A percentile compares a stretch with the other conserved stretches of the same genome.
These are phyloP conservation scores for Cryptocheilus praepositus DNA, from an alignment of 2,888 invertebrate species.

Conservation along the genomic window DNA sequence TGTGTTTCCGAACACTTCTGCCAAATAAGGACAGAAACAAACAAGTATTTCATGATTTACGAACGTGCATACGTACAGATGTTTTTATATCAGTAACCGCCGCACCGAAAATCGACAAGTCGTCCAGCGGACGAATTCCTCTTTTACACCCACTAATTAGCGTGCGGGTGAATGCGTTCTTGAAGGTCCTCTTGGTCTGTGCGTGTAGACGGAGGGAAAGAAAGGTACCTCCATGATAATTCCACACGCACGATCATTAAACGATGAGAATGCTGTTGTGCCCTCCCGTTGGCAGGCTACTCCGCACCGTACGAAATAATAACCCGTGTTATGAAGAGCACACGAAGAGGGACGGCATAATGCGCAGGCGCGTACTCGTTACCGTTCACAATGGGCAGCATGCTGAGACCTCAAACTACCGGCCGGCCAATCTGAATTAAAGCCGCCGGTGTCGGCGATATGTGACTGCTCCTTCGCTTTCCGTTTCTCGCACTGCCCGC, in stretches of 20 bases:
- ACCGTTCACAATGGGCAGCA: constrained; percentile 52
- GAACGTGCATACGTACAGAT: too few relatives aligned
- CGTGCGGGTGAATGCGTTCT: constrained; percentile 14
- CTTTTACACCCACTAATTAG: too few relatives aligned
- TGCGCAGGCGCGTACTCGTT: constrained; percentile 52
- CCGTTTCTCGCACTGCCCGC: constrained; percentile 9
- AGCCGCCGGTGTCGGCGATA: constrained; percentile 24
- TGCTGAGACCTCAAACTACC: constrained; percentile 57
- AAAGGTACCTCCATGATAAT: constrained; percentile 12
- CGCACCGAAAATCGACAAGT: too few relatives aligned
- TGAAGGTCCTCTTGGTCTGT: constrained; percentile 1
- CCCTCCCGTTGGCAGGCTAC: constrained; percentile 8
- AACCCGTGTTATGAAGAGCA: constrained; percentile 37
- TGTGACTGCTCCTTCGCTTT: constrained; percentile 8
- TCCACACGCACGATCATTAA: constrained; percentile 23
- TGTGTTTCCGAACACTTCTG: too few relatives aligned
- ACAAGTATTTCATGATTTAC: too few relatives aligned
- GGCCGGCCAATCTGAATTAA: constrained; percentile 42
- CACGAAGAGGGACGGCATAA: constrained; percentile 32
- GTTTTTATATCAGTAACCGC: too few relatives aligned
- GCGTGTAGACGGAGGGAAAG: not conserved
- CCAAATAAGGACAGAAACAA: too few relatives aligned
- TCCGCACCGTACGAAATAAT: constrained; percentile 37
- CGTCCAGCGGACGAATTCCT: too few relatives aligned
- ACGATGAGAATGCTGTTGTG: constrained; percentile 15